Evolutionary conservation across 2,797 vertebrate species (phyloP).

Genomic region (Acipenser ruthenus): DNA sequence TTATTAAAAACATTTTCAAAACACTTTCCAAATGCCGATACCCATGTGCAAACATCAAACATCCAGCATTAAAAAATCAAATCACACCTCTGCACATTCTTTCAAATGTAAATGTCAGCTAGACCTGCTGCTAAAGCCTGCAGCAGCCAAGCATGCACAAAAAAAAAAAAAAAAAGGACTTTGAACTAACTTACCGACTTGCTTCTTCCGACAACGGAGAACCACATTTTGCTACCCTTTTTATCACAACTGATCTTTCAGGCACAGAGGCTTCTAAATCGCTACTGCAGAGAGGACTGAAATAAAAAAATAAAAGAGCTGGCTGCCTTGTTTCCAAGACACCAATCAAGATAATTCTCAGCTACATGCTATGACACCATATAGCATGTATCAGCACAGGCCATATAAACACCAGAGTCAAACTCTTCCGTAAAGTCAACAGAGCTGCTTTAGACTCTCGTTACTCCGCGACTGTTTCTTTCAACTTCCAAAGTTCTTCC

Average conservation of each 20-base stretch:
- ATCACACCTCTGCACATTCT: neutral
- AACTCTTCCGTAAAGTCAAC: slow-evolving; percentile 58
- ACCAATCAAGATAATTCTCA: slow-evolving; percentile 42
- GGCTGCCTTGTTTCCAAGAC: slow-evolving; percentile 45
- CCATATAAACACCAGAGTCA: slow-evolving; percentile 46
- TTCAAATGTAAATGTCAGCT: neutral
- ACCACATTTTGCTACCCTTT: slow-evolving; percentile 69
- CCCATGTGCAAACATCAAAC: no score
- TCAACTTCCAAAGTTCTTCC: slow-evolving; percentile 28
- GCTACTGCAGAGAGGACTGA: neutral
- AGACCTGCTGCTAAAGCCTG: neutral
- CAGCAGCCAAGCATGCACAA: slow-evolving; percentile 4
- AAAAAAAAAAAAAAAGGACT: slow-evolving; percentile 31
- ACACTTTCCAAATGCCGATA: no score
- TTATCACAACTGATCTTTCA: slow-evolving; percentile 35
- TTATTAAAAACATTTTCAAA: no score
- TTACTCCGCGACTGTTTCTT: slow-evolving; percentile 13
- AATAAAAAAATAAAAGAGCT: neutral
- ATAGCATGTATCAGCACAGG: slow-evolving; percentile 43
- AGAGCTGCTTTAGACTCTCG: slow-evolving; percentile 29
- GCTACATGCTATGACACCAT: slow-evolving; percentile 44
- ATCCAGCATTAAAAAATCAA: neutral
- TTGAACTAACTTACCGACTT: slow-evolving; percentile 65
- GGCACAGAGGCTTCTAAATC: slow-evolving; percentile 18
- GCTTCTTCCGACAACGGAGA: slow-evolving; percentile 87